Conservation (phyloP, 2,888 invertebrate genomes). For the Aquatica leii region DNA sequence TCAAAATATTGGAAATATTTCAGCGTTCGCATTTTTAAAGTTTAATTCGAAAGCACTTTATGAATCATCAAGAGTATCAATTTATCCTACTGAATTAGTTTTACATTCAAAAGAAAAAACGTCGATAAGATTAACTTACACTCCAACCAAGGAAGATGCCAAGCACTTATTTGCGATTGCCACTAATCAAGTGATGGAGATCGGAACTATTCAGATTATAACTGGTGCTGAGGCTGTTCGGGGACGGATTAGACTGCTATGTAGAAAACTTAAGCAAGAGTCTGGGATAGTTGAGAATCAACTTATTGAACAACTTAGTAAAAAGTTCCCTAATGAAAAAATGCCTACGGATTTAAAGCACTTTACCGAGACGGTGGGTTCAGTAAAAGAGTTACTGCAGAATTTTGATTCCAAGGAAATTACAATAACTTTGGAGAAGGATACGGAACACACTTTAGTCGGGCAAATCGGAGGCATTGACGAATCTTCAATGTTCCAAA, state of each 20-base stretch:
- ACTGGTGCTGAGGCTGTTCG: conserved; percentile 55
- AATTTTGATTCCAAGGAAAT: conserved; percentile 52
- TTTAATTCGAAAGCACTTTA: conserved; percentile 48
- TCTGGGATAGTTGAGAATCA: conserved; percentile 44
- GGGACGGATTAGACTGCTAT: conserved; percentile 52
- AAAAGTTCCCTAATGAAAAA: conserved; percentile 49
- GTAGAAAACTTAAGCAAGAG: conserved; percentile 46
- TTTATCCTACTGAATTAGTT: conserved; percentile 51
- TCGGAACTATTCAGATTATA: conserved; percentile 53
- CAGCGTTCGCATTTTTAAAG: conserved; percentile 62
- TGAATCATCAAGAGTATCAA: conserved; percentile 47
- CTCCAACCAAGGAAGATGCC: conserved; percentile 51
- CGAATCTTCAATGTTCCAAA: conserved; percentile 54
- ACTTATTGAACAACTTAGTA: conserved; percentile 45
- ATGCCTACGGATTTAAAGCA: conserved; percentile 51
- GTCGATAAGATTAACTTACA: conserved; percentile 50
- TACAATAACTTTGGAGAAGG: conserved; percentile 55
- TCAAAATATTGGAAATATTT: conserved; percentile 66
- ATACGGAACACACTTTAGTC: conserved; percentile 54
- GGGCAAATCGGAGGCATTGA: conserved; percentile 48
- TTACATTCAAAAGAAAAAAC: conserved; percentile 51
- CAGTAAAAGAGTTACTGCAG: conserved; percentile 50
- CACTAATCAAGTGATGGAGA: conserved; percentile 49
- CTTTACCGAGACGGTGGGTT: conserved; percentile 50
- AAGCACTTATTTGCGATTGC: conserved; percentile 46